Evolutionary conservation across 1,140 invertebrate species (phyloP), one percentile per base, ranked within the genome.

Genomic region (Sinella curviseta): DNA sequence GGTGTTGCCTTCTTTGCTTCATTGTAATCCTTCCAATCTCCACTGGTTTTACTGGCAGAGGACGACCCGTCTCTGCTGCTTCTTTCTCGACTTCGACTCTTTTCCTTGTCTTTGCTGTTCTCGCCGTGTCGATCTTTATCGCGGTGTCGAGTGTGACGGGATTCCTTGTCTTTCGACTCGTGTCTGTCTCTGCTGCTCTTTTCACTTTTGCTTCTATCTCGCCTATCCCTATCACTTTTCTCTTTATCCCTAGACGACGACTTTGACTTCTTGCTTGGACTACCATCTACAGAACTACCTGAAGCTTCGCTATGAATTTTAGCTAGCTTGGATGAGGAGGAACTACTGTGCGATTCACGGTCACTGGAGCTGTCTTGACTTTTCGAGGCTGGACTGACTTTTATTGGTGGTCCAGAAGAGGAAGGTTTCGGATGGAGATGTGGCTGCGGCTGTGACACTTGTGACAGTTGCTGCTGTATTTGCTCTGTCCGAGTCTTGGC

Each of bases 51-150:
- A 26, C 4, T 14, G 2, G 60, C 30, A 55, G 54, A 39, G 14
- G 28, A 2, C 4, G 36, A 26, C 16, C 2, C 76, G 55, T 31
- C 34, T 39, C 36, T 16, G 24, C 60, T 67, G 36, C 60, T 67
- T 70, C 24, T 78, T 33, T 70, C 31, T 78, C 60, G 2, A 30
- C 1, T 12, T 30, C 33, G 55, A 34, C 34, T 70, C 35, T 77
- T 77, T 1, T 55, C 54, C 17, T 55, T 77, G 30, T 55, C 54
- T 60, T 39, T 34, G 24, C 76, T 60, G 20, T 20, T 33, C 2
- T 54, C 55, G 20, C 3, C 36, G 54, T 57, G 76, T n/a, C 76
- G 55, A 55, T 57, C 39, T 60, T 77, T 77, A 24, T 57, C 55
- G 28, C 55, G 39, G 31, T 77, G 39, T 54, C 54, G 76, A 28